Evolutionary conservation across 2,888 invertebrate genomes (phyloP).

Genomic region (Scaptomyza caliginosa): DNA sequence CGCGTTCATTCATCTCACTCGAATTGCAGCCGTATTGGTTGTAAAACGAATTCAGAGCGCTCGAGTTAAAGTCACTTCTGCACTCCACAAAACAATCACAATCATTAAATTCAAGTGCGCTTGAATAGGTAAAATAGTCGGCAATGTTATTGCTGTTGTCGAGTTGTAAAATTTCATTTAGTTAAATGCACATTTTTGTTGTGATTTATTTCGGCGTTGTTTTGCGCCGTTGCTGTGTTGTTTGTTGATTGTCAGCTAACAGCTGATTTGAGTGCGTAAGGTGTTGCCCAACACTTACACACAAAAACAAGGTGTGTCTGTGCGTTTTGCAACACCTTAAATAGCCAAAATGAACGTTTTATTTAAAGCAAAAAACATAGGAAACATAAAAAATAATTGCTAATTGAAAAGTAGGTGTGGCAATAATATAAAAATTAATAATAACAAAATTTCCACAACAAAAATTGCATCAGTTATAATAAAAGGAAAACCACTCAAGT

Average conservation of each 20-base stretch:
- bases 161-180: not conserved
- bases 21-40: constrained; percentile 30
- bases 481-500: no score
- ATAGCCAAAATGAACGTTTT: not conserved
- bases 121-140: not conserved
- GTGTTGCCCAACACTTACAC: constrained; percentile 15
- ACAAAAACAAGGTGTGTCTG: not conserved
- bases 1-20: constrained; percentile 34
- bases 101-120: not conserved
- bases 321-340: constrained; percentile 18
- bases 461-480: no score
- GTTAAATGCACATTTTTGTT: constrained; percentile 7
- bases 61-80: constrained; percentile 20
- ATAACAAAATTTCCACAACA: not conserved
- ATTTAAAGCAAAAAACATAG: not conserved
- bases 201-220: constrained; percentile 14
- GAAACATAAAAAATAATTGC: not conserved
- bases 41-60: constrained; percentile 12
- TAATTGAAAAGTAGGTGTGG: not conserved
- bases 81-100: constrained; percentile 4
- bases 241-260: constrained; percentile 48
- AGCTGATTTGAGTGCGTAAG: constrained; percentile 39
- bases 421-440: not conserved
- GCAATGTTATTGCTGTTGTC: constrained; percentile 1
- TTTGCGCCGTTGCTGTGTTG: constrained; percentile 47